Percentiles rank a stretch among this genome's conserved stretches.
phyloP scores from a whole-genome alignment of 2,113 vertebrate genomes.

The Chloropsis hardwickii region DNA sequence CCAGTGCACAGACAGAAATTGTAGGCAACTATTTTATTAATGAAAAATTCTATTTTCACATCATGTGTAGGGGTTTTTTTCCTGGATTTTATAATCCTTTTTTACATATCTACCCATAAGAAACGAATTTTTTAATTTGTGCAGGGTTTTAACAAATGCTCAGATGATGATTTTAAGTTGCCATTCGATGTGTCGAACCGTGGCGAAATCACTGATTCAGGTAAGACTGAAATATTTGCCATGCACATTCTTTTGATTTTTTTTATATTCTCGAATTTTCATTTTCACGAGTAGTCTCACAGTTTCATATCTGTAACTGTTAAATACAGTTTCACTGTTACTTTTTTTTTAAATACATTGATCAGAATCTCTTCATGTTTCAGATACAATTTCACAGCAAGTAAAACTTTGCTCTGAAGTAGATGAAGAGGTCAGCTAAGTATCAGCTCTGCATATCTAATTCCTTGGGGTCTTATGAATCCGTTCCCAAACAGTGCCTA shows the following conservation, averaged over 20 bases:
- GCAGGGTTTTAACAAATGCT: conserved; percentile 67
- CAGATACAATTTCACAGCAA: conserved; percentile 69
- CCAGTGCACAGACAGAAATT: not conserved
- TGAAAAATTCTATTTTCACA: not conserved
- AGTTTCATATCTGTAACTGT: not conserved
- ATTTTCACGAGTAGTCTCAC: not conserved
- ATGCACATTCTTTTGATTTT: not conserved
- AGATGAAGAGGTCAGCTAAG: conserved; percentile 75
- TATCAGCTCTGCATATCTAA: not conserved
- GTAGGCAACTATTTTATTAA: not conserved
- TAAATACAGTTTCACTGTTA: not conserved
- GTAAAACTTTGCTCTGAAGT: conserved; percentile 57
- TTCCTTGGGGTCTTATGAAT: not conserved
- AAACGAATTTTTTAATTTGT: not conserved
- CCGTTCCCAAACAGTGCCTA: not conserved
- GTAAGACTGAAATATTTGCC: conserved; percentile 34
- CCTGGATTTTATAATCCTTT: not conserved
- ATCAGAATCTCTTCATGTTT: conserved; percentile 59
- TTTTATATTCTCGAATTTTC: not conserved
- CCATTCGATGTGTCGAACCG: conserved; percentile 29
- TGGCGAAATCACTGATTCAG: conserved; percentile 52
- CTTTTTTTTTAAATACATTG: not conserved
- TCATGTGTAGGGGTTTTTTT: not conserved
- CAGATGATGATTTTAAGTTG: conserved; percentile 62
- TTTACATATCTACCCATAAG: not conserved